A percentile compares a stretch with the other conserved stretches of the same genome.
Conservation (phyloP, 2,797 vertebrate genomes). For the Vespertilio murinus region DNA sequence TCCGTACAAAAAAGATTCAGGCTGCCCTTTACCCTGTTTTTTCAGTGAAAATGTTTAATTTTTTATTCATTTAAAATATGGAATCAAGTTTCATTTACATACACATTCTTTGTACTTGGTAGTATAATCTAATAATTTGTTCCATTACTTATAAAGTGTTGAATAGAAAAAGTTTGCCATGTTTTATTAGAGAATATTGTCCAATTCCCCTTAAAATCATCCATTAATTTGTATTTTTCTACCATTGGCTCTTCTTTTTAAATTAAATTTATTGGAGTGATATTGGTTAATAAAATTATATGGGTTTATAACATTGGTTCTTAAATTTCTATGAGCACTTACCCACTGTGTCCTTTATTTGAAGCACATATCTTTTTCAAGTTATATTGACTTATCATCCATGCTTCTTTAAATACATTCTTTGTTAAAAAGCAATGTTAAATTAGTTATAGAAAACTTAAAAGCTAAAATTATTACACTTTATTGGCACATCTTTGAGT, state of each 20-base stretch:
- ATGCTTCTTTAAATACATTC: conserved; percentile 23
- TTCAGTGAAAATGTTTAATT: conserved; percentile 36
- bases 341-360: neutral
- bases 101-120: conserved; percentile 4
- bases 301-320: conserved; percentile 5
- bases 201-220: conserved; percentile 45
- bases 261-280: neutral
- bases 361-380: conserved; percentile 10
- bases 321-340: conserved; percentile 35
- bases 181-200: conserved; percentile 56
- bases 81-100: conserved; percentile 49
- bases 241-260: neutral
- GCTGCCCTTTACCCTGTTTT: conserved; percentile 42
- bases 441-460: conserved; percentile 54
- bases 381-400: conserved; percentile 35
- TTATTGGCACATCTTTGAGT: conserved; percentile 46
- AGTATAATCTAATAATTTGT: conserved; percentile 47
- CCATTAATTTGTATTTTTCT: conserved; percentile 51
- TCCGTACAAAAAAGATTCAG: conserved; percentile 28
- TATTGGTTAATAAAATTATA: neutral
- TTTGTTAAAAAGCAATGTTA: conserved; percentile 53
- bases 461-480: conserved; percentile 22
- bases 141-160: conserved; percentile 45
- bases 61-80: conserved; percentile 44
- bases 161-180: conserved; percentile 47